Conservation (phyloP, 2,888 invertebrate genomes). For the Tachina lurida region DNA sequence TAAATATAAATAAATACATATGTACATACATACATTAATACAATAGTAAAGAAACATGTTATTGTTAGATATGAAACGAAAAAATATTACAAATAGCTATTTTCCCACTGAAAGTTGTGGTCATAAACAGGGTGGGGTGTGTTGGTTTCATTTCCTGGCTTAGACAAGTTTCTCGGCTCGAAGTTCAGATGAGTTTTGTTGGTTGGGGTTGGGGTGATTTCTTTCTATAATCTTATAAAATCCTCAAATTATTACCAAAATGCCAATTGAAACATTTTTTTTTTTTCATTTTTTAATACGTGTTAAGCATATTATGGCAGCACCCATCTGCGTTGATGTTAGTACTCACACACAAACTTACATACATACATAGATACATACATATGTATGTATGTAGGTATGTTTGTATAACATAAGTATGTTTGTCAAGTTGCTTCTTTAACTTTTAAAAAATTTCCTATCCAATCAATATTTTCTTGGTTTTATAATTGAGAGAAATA, state of each 20-base stretch:
- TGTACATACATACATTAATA: not conserved
- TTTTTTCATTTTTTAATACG: constrained; percentile 53
- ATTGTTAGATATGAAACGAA: constrained; percentile 1
- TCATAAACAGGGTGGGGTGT: constrained; percentile 40
- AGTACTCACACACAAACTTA: not conserved
- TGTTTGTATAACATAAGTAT: too few relatives aligned
- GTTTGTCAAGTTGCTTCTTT: constrained; percentile 1
- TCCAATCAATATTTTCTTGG: constrained; percentile 26
- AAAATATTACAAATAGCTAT: constrained; percentile 15
- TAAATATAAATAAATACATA: constrained; percentile 29
- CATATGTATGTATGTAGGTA: too few relatives aligned
- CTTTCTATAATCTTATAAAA: constrained; percentile 60
- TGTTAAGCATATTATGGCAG: constrained; percentile 60
- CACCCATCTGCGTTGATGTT: constrained; percentile 27
- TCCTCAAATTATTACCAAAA: constrained; percentile 58
- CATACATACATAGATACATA: not conserved
- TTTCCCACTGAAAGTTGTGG: constrained; percentile 36
- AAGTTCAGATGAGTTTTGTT: constrained; percentile 1
- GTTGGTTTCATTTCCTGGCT: not conserved
- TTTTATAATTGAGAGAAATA: constrained; percentile 58
- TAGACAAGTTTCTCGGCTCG: not conserved
- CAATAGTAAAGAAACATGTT: constrained; percentile 6
- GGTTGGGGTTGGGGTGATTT: constrained; percentile 34
- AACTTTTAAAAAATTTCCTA: constrained; percentile 9
- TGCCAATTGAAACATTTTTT: constrained; percentile 62